These are phyloP conservation scores for Melieria crassipennis DNA, from an alignment of 2,888 invertebrate genomes.

Conservation along the genomic window DNA sequence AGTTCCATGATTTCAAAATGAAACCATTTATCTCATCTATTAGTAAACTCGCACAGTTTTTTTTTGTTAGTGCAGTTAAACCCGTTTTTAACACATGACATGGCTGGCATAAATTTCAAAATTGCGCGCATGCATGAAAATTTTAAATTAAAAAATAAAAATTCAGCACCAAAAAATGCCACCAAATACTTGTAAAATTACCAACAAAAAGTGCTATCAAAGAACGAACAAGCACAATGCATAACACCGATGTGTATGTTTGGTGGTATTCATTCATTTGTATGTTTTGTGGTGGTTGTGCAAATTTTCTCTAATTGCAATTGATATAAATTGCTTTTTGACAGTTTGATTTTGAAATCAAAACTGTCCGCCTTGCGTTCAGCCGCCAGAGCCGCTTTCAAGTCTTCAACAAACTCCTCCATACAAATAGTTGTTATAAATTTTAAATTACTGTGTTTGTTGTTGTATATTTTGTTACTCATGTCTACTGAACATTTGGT, in stretches of 20 bases:
- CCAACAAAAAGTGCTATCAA: too few species aligned
- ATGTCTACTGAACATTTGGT: not conserved
- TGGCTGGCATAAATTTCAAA: not conserved
- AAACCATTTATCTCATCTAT: not conserved
- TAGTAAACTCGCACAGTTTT: not conserved
- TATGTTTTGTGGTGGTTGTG: not conserved
- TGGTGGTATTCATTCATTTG: not conserved
- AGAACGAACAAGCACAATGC: too few species aligned
- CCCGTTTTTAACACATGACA: not conserved
- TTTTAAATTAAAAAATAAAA: not conserved
- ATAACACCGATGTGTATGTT: too few species aligned
- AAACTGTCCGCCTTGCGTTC: not conserved
- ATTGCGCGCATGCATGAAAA: constrained; percentile 5
- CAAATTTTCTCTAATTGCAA: not conserved
- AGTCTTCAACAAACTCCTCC: too few species aligned
- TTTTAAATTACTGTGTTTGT: constrained; percentile 1
- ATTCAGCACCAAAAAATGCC: not conserved
- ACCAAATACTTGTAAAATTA: too few species aligned
- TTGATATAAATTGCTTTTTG: constrained; percentile 15
- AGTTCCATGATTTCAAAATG: not conserved
- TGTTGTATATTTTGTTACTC: not conserved
- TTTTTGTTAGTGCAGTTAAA: not conserved
- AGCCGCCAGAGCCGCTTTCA: too few species aligned
- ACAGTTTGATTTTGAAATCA: constrained; percentile 2
- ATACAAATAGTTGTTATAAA: not conserved